Percentiles rank a stretch among this genome's conserved stretches.
These are phyloP conservation scores for Heterodera carotae DNA, from an alignment of 1,140 invertebrate species.

Conservation along the genomic window DNA sequence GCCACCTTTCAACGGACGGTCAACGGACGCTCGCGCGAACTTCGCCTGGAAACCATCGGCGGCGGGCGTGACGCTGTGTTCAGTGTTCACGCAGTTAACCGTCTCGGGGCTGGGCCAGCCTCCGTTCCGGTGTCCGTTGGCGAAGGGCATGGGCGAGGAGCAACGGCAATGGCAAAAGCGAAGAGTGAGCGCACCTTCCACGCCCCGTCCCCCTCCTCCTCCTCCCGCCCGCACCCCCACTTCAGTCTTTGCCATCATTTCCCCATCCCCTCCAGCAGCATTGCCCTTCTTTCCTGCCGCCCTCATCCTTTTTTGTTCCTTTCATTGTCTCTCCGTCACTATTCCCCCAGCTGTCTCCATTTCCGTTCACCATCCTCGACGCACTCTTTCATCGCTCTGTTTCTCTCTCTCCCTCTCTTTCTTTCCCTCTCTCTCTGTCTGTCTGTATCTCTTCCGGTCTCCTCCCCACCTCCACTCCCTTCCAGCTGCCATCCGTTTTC, in stretches of 20 bases:
- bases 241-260: not conserved
- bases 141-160: not conserved
- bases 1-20: conserved; percentile 47
- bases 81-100: conserved; percentile 43
- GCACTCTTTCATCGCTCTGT: not conserved
- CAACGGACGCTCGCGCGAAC: conserved; percentile 45
- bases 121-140: conserved; percentile 30
- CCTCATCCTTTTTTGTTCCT: conserved; percentile 14
- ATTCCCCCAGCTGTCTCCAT: too few relatives aligned
- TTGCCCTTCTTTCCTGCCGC: not conserved
- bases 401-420: not conserved
- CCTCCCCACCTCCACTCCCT: not conserved
- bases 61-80: conserved; percentile 34
- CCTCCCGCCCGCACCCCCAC: not conserved
- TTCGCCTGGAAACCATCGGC: conserved; percentile 36
- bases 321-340: not conserved
- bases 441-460: conserved; percentile 11
- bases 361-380: not conserved
- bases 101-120: conserved; percentile 45
- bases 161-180: not conserved
- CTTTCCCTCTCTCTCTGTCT: conserved; percentile 7
- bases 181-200: conserved; percentile 9
- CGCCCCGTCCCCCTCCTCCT: too few relatives aligned
- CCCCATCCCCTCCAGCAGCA: not conserved
- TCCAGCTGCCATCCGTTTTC: conserved; percentile 17